Conservation (phyloP, 1,140 invertebrate genomes). For the Batillaria attramentaria region DNA sequence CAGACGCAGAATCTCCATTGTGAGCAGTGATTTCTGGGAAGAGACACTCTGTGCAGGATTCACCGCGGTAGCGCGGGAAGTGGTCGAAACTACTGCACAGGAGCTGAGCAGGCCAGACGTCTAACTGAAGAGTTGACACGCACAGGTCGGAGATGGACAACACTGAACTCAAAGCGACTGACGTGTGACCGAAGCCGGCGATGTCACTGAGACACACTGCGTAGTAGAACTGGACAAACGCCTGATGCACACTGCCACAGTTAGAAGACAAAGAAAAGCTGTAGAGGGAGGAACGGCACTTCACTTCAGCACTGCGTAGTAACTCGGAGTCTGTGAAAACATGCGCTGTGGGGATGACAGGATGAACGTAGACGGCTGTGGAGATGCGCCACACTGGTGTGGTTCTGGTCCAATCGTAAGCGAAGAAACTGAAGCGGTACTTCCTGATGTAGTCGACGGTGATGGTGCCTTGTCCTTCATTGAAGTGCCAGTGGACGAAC, state of each 20-base stretch:
- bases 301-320: not conserved
- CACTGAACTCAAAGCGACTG: slow-evolving; percentile 11
- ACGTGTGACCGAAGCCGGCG: slow-evolving; percentile 27
- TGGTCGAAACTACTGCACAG: slow-evolving; percentile 37
- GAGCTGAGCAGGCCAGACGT: slow-evolving; percentile 37
- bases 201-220: slow-evolving; percentile 47
- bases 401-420: slow-evolving; percentile 20
- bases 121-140: not conserved
- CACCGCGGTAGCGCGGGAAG: slow-evolving; percentile 14
- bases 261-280: not conserved
- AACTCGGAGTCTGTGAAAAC: slow-evolving; percentile 7
- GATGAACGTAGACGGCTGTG: not conserved
- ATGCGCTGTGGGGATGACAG: slow-evolving; percentile 9
- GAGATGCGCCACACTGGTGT: slow-evolving; percentile 10
- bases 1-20: not conserved
- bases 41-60: slow-evolving; percentile 37
- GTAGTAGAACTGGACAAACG: slow-evolving; percentile 37
- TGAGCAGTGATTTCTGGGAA: slow-evolving; percentile 7
- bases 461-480: slow-evolving; percentile 46
- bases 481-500: slow-evolving; percentile 46
- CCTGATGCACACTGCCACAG: slow-evolving; percentile 20
- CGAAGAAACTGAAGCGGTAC: slow-evolving; percentile 36
- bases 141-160: slow-evolving; percentile 40
- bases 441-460: slow-evolving; percentile 31
- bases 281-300: slow-evolving; percentile 11